Base-by-base conservation (phyloP, 2,888 invertebrate species). In the Sepiola atlantica region DNA sequence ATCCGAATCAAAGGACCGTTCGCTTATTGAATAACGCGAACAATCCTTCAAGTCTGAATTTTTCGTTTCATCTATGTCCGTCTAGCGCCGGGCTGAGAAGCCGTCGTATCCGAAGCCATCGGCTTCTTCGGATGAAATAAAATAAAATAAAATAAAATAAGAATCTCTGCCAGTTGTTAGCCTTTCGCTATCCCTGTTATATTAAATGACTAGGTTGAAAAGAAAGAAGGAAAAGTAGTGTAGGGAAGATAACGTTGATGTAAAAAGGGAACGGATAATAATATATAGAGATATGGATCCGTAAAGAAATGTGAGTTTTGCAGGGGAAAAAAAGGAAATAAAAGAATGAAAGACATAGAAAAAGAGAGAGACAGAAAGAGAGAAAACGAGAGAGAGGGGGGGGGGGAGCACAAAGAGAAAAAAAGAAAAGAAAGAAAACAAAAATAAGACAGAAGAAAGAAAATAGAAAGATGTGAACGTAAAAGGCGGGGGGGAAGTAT, bases 11-110 rank as follows among this genome's bases (percentile, higher is more conserved):
- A 77, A 77, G 77, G 77, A 28, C 1, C n/a, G 28, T 77, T 77
- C 77, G n/a, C 77, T 77, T 77, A 77, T 77, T 77, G 77, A 77
- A 77, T 77, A 77, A 77, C 28, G n/a, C n/a, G 77, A 28, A 77
- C 28, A 77, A 77, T n/a, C 77, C 77, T 77, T 77, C 77, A 77
- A n/a, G 77, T 77, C 77, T 77, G 0, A n/a, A 10, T 28, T 10
- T 77, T n/a, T 12, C 77, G 28, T 77, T 77, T 77, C 77, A 77
- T 77, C 77, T 77, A 28, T 28, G 77, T 14, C n/a, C 77, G 12
- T 77, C 28, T 28, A 77, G 28, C n/a, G 77, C 77, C 77, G 77
- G 77, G 28, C 77, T n/a, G 16, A 77, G 77, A 77, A n/a, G n/a
- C 77, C 77, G 77, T n/a, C 28, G n/a, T n/a, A 77, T 77, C 77